Base-by-base conservation (phyloP, 2,888 invertebrate genomes). In the Dryobotodes eremita region DNA sequence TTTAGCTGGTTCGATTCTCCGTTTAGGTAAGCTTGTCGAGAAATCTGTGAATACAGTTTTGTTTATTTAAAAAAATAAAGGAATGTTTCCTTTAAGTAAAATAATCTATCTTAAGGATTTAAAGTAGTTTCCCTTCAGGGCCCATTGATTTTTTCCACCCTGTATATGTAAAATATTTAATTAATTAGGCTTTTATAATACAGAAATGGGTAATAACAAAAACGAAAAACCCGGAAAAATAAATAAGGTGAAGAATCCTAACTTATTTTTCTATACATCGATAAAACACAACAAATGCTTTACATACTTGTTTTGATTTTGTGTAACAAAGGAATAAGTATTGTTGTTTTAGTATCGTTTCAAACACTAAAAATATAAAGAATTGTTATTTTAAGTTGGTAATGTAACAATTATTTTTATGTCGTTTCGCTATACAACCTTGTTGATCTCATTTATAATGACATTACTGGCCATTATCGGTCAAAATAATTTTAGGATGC, bases 111-210 rank as follows among this genome's bases (percentile, higher is more conserved):
- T n/a, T n/a, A n/a, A n/a, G n/a, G n/a, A n/a, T n/a, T n/a, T n/a
- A n/a, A n/a, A n/a, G n/a, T n/a, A n/a, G n/a, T n/a, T n/a, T n/a
- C n/a, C n/a, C n/a, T n/a, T n/a, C n/a, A n/a, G n/a, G n/a, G n/a
- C n/a, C n/a, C n/a, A n/a, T n/a, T n/a, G n/a, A n/a, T n/a, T n/a
- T n/a, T n/a, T n/a, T n/a, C n/a, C n/a, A n/a, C n/a, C n/a, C n/a
- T n/a, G n/a, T n/a, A 26, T 64, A 72, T 69, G 62, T 68, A 69
- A 62, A 46, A 57, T 31, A 23, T 15, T 48, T 13, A 53, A 59
- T 59, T 61, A 64, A 31, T 65, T 23, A 42, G 13, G 13, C 6
- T 62, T 65, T 70, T 59, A 17, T 20, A 48, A 26, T 13, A 17
- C 42, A 42, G 42, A 42, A 42, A 42, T 42, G 8, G 42, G 42